Evolutionary conservation across 2,113 vertebrate genomes (phyloP).

Genomic region (Neotoma lepida): DNA sequence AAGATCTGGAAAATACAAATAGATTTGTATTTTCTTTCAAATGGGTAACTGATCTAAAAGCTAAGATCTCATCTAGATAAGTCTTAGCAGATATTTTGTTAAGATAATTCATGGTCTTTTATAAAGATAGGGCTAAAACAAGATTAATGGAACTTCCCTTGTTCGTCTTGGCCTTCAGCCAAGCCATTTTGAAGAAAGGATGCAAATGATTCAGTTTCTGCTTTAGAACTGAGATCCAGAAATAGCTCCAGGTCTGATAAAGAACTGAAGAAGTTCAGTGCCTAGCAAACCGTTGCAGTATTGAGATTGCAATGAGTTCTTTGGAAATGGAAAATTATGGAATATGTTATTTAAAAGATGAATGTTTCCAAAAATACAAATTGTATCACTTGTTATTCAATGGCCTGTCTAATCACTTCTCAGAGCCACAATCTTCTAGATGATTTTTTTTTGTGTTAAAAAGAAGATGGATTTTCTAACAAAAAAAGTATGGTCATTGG

Average conservation of each 20-base stretch:
- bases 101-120: conserved; percentile 39
- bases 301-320: conserved; percentile 11
- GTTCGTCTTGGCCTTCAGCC: conserved; percentile 34
- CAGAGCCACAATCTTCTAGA: not conserved
- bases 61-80: not conserved
- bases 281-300: conserved; percentile 1
- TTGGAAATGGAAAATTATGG: conserved; percentile 51
- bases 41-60: not conserved
- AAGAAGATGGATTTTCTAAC: not conserved
- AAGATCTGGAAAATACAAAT: not conserved
- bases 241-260: conserved; percentile 62
- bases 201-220: conserved; percentile 52
- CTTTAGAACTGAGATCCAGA: conserved; percentile 50
- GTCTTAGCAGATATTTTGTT: conserved; percentile 25
- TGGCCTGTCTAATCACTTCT: not conserved
- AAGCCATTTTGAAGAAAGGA: conserved; percentile 7
- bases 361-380: conserved; percentile 54
- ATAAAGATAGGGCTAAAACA: conserved; percentile 52
- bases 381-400: not conserved
- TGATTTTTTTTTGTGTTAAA: not conserved
- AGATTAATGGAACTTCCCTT: conserved; percentile 52
- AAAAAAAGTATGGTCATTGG: not conserved
- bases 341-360: conserved; percentile 50
- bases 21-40: conserved; percentile 15
- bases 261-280: conserved; percentile 14